Evolutionary conservation across 53 echinoderm and acorn worm species (phyloP), one percentile per base, ranked within the genome.

Genomic region (Astropecten irregularis): DNA sequence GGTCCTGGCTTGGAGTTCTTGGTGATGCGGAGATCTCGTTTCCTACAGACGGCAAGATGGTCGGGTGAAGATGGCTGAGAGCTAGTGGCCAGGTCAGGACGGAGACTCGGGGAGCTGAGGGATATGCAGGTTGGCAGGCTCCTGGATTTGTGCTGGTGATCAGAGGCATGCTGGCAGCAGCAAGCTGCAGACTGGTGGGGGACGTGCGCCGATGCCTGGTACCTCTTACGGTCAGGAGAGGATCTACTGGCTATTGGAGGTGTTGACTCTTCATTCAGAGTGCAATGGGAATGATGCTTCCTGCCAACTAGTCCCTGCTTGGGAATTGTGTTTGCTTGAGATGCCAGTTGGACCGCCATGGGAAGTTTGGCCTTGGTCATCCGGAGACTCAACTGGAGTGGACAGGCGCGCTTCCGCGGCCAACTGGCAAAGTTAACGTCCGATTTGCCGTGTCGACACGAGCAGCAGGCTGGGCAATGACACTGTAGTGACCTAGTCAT

Each of bases 381-480:
- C 16, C 91, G 69, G 28, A 91, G 48, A 58, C 91, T 91, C 59
- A 92, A 73, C 52, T 92, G 87, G 28, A 99, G 67, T 0, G 99
- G 99, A 40, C 99, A 99, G 19, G 92, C 72, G 27, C 91, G 72
- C 36, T 99, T 99, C n/a, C 99, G 76, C 99, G 79, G 79, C 99
- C 99, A 99, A 69, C 99, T 99, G 47, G 86, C 93, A 56, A 89
- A 93, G 13, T 60, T 74, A 8, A 73, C 30, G n/a, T 90, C 63
- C 30, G 82, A 82, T 46, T 85, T 92, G 29, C 87, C 85, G 37
- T 88, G 85, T 16, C 94, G 90, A 83, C 99, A 99, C 29, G 87
- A 95, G 55, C 99, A 99, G 71, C 99, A 99, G 18, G 94, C 85
- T 26, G 99, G 99, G 60, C 99, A 99, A 68, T 99, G 99, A 83